Conservation (phyloP, 2,888 invertebrate species). For the Yponomeuta malinellus region DNA sequence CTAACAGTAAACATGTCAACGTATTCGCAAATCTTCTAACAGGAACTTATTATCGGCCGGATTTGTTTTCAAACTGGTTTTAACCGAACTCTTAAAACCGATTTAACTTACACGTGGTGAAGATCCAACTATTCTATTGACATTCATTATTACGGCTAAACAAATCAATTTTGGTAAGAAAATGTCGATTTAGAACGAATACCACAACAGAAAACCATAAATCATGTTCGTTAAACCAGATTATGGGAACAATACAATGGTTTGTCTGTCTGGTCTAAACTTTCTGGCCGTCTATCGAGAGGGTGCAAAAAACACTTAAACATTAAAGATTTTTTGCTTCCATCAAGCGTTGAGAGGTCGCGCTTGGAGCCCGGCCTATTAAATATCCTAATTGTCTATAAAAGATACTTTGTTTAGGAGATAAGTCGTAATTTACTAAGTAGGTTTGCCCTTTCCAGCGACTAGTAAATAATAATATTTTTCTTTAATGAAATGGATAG, state of each 20-base stretch:
- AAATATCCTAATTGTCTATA: constrained; percentile 42
- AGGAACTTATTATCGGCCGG: constrained; percentile 13
- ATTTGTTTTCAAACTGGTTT: constrained; percentile 11
- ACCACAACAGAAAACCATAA: neutral
- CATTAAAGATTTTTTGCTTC: constrained; percentile 36
- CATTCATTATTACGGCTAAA: neutral
- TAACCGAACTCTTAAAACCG: neutral
- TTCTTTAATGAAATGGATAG: too few species aligned
- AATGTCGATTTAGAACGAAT: neutral
- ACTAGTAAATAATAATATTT: too few species aligned
- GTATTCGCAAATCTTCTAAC: constrained; percentile 12
- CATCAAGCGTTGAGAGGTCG: constrained; percentile 38
- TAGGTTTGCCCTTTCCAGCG: too few species aligned
- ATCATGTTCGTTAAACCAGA: neutral
- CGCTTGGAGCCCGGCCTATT: constrained; percentile 41
- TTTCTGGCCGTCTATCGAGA: neutral
- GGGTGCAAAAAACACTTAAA: neutral
- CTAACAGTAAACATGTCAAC: constrained; percentile 7
- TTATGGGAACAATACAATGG: neutral
- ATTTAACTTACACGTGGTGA: neutral
- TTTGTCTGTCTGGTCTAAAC: neutral
- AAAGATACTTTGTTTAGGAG: constrained; percentile 24
- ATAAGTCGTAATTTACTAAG: neutral
- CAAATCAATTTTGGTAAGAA: neutral
- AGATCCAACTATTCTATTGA: neutral